Evolutionary conservation across 2,888 invertebrate species (phyloP), one percentile per base, ranked within the genome.

Genomic region (Xestia rhomboidea): DNA sequence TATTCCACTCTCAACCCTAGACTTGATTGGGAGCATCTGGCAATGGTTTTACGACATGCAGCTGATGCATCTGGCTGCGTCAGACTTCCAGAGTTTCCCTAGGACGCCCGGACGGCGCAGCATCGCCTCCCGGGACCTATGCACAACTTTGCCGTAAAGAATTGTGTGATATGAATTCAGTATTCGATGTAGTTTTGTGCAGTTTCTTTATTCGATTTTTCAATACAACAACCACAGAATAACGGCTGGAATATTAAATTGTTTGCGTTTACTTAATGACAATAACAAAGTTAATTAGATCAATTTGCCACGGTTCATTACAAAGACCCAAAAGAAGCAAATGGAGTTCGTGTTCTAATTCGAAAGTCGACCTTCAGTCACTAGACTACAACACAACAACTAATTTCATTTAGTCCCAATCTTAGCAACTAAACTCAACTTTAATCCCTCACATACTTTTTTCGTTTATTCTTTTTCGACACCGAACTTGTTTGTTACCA

Each of bases 21-120:
- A 80, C 76, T 92, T 93, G 93, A 94, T 94, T 93, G 91, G 88
- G 72, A 92, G 89, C 93, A 94, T 92, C 92, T 93, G 93, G 92
- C 88, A 87, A 87, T 88, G 85, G 89, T 85, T 89, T 89, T 87
- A 91, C 89, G 82, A 87, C 78, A 84, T 84, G 80, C 86, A 88
- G 66, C 86, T 83, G 85, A 88, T 90, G 90, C 89, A 90, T 79
- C 83, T 83, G 80, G 85, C 82, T 83, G 77, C 78, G 81, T 82
- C 83, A 87, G 87, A 83, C 84, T 82, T 82, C 84, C 87, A 82
- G 86, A 89, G 89, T 86, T 88, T 89, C 88, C 87, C 81, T 85
- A 85, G 80, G 76, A 84, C 41, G 74, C 81, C 85, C 84, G 80
- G 76, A 84, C 41, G 74, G 77, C 76, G 68, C 57, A 73, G 67